These are phyloP conservation scores for Perizoma flavofasciatum DNA, from an alignment of 2,888 invertebrate genomes.

Conservation along the genomic window DNA sequence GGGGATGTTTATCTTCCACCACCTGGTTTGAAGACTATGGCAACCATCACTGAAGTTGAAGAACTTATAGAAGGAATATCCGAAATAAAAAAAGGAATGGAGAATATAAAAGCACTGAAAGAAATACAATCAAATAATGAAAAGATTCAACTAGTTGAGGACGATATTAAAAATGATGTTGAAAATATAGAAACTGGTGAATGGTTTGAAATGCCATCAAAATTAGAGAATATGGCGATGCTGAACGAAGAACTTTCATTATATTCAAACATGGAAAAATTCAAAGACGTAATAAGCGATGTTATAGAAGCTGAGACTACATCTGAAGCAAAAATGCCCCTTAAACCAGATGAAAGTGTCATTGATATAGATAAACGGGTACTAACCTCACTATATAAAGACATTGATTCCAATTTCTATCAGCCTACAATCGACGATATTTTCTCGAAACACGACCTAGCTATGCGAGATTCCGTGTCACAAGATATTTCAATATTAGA, in stretches of 20 bases:
- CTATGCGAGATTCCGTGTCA: slow-evolving; percentile 1
- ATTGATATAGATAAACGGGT: slow-evolving; percentile 7
- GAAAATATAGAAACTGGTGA: slow-evolving; percentile 10
- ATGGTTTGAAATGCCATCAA: slow-evolving; percentile 14
- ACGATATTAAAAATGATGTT: background rate
- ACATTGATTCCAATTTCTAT: slow-evolving; percentile 10
- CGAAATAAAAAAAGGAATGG: background rate
- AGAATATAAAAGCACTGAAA: background rate
- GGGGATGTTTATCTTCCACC: slow-evolving; percentile 2
- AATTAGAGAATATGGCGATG: background rate
- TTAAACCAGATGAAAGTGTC: slow-evolving; percentile 3
- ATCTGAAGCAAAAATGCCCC: background rate
- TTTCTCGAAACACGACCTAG: slow-evolving; percentile 10
- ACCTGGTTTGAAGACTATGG: slow-evolving; percentile 1
- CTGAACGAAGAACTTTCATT: background rate
- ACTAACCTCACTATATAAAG: slow-evolving; percentile 3
- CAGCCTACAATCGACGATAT: slow-evolving; percentile 12
- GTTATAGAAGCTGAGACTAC: background rate
- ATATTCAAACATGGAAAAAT: slow-evolving; percentile 2
- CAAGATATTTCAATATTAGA: slow-evolving; percentile 7
- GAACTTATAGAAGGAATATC: slow-evolving; percentile 3
- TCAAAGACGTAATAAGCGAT: background rate
- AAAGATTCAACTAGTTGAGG: background rate
- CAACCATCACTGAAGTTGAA: slow-evolving; percentile 6
- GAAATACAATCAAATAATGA: background rate